Evolutionary conservation across 2,888 invertebrate species (phyloP), one percentile per base, ranked within the genome.

Genomic region (Liposcelis brunnea): DNA sequence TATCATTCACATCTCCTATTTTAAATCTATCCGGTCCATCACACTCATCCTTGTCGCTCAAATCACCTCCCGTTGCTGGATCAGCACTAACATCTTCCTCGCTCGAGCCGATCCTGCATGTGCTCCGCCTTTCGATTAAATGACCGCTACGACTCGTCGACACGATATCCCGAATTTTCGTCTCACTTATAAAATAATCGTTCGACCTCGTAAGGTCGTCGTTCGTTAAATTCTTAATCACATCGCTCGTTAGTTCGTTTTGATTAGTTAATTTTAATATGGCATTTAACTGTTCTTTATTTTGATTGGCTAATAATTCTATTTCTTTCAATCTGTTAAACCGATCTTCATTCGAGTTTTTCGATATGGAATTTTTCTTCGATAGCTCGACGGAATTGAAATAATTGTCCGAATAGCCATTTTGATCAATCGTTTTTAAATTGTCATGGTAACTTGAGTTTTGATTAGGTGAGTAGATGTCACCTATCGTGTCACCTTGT

Each of bases 381-480:
- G 26, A 26, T 26, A 26, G 26, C 8, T 26, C 26, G 26, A 26
- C 8, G 5, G 26, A 26, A 8, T 26, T 26, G 26, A 26, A 26
- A 26, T 6, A 6, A 26, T 26, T 26, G 8, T 26, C 26, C 26
- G 26, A 26, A 26, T 26, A 26, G 8, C 26, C 26, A 26, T 26
- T 26, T 26, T 26, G 4, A 26, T 26, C 26, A 8, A 8, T 26
- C 8, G 26, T 26, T 26, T 26, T 26, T 26, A 26, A 26, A 26
- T 26, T 26, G 26, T 26, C 26, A 19, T 47, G 49, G 26, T 45
- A 47, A 34, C 42, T 44, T 32, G 49, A 47, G 19, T 50, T 43
- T 46, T 49, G 63, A 65, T 26, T 66, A 56, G 49, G 46, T 50
- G 47, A 38, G 37, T 53, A 31, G 54, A 70, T 26, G 26, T 8